phyloP scores from a whole-genome alignment of 1,140 invertebrate species.

The Sycophaga agraensis region DNA sequence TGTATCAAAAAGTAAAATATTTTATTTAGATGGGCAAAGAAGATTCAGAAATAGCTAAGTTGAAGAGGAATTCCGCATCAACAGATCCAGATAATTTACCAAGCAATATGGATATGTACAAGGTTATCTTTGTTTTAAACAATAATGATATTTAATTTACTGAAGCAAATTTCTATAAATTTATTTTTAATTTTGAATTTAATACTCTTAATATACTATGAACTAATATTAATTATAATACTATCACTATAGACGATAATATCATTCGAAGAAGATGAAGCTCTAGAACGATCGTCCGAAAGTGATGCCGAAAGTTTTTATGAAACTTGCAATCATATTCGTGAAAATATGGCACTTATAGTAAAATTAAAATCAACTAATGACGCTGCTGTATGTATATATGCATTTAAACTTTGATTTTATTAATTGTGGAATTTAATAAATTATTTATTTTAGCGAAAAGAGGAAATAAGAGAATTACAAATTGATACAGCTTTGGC shows the following conservation, averaged over 20 bases:
- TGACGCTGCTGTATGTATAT: constrained; percentile 55
- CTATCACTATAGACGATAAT: constrained; percentile 60
- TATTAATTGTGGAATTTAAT: constrained; percentile 18
- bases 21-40: constrained; percentile 46
- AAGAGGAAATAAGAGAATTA: constrained; percentile 66
- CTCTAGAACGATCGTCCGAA: constrained; percentile 63
- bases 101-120: constrained; percentile 51
- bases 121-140: constrained; percentile 46
- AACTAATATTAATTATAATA: neutral
- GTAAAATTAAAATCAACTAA: constrained; percentile 64
- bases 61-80: constrained; percentile 41
- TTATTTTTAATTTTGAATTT: constrained; percentile 3
- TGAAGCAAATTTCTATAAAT: neutral
- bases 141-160: neutral
- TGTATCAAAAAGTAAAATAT: too few species aligned
- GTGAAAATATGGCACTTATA: constrained; percentile 67
- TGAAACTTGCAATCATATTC: constrained; percentile 68
- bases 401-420: constrained; percentile 14
- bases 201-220: neutral
- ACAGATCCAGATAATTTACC: constrained; percentile 25
- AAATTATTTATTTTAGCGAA: constrained; percentile 59
- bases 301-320: constrained; percentile 71
- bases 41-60: constrained; percentile 42
- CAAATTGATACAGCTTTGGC: constrained; percentile 72
- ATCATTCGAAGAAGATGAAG: constrained; percentile 74